A percentile compares a stretch with the other conserved stretches of the same genome.
Conservation (phyloP, 2,888 invertebrate species). For the Dolichopus griseipennis region DNA sequence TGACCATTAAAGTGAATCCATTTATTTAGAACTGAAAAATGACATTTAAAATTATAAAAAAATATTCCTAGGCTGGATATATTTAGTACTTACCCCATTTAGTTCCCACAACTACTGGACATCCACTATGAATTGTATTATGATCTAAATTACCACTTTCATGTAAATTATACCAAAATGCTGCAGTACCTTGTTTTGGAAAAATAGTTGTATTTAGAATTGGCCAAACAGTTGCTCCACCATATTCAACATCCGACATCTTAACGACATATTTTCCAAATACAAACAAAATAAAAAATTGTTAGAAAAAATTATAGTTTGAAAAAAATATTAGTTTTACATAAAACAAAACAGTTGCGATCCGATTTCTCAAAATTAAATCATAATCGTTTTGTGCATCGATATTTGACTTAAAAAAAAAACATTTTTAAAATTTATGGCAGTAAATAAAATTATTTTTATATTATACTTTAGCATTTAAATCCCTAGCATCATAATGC, state of each 20-base stretch:
- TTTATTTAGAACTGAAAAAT: neutral
- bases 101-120: slow-evolving; percentile 87
- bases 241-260: slow-evolving; percentile 93
- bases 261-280: slow-evolving; percentile 38
- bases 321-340: slow-evolving; percentile 26
- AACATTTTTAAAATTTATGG: too few relatives aligned
- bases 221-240: slow-evolving; percentile 97
- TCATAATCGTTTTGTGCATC: too few relatives aligned
- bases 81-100: slow-evolving; percentile 73
- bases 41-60: neutral
- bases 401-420: too few relatives aligned
- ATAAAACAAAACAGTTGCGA: slow-evolving; percentile 40
- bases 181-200: slow-evolving; percentile 49
- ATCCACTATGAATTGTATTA: slow-evolving; percentile 85
- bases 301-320: too few relatives aligned
- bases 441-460: too few relatives aligned
- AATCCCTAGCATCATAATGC: slow-evolving; percentile 31
- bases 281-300: too few relatives aligned
- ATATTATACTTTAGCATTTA: neutral
- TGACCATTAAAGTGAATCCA: neutral
- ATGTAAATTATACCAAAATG: slow-evolving; percentile 90
- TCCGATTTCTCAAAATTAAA: slow-evolving; percentile 39
- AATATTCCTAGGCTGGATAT: too few relatives aligned
- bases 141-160: slow-evolving; percentile 82
- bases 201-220: slow-evolving; percentile 67